Evolutionary conservation across 2,113 vertebrate species (phyloP).

Genomic region (Turdus rufiventris): DNA sequence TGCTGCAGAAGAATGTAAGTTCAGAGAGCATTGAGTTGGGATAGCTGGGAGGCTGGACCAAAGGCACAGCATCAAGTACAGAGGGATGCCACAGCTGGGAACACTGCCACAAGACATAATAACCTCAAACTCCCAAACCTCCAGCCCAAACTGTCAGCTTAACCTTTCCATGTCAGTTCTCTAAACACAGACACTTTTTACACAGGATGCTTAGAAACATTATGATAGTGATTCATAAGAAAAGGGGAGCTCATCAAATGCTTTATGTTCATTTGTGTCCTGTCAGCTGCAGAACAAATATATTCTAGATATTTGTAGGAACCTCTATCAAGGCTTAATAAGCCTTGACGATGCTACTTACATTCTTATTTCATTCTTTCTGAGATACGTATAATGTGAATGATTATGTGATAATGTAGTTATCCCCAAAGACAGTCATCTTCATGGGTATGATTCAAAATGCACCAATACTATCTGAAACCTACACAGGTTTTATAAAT

Average conservation of each 20-base stretch:
- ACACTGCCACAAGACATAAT: not conserved
- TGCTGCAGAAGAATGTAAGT: not conserved
- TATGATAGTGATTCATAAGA: not conserved
- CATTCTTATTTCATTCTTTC: not conserved
- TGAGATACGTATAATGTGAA: rapidly evolving
- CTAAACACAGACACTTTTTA: not conserved
- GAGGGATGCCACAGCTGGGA: not conserved
- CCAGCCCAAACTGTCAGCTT: not conserved
- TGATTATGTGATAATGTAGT: not conserved
- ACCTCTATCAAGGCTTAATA: not conserved
- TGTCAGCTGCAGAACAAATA: not conserved
- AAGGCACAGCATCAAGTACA: rapidly evolving
- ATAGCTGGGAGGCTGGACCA: not conserved
- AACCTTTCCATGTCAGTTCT: not conserved
- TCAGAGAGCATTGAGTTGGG: not conserved
- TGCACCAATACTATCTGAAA: not conserved
- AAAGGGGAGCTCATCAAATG: not conserved
- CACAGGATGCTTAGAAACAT: not conserved
- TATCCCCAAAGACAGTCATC: not conserved
- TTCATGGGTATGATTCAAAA: not conserved
- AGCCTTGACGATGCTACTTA: not conserved
- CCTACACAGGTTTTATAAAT: not conserved
- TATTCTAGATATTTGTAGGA: not conserved
- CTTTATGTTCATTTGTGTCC: not conserved
- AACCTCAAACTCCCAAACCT: not conserved